Evolutionary conservation across 2,888 invertebrate species (phyloP).

Genomic region (Ophion costatus): DNA sequence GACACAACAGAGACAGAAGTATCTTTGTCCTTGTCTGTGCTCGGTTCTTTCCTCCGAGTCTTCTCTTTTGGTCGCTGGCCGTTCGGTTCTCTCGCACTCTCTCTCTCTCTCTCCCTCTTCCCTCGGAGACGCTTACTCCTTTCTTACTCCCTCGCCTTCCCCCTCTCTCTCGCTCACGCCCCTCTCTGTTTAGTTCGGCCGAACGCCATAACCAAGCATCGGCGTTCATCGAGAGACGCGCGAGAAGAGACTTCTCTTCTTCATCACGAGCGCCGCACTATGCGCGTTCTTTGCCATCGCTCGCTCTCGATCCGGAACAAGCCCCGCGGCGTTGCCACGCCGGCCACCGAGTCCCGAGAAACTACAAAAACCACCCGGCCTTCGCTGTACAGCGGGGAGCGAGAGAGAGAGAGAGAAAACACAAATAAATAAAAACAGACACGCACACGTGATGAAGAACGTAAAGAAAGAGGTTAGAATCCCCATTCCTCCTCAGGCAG

Average conservation of each 20-base stretch:
- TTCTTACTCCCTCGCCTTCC: slow-evolving; percentile 5
- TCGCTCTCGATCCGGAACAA: slow-evolving; percentile 67
- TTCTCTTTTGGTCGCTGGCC: too few species aligned
- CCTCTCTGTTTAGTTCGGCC: slow-evolving; percentile 41
- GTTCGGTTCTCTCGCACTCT: background rate
- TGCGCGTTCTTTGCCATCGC: slow-evolving; percentile 66
- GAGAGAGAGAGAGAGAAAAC: background rate
- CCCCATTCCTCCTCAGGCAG: slow-evolving; percentile 54
- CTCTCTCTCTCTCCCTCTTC: slow-evolving; percentile 34
- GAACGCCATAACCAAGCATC: slow-evolving; percentile 62
- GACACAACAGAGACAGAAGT: background rate
- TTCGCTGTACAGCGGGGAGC: slow-evolving; percentile 40
- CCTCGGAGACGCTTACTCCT: background rate
- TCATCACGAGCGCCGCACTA: slow-evolving; percentile 40
- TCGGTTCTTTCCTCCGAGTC: background rate
- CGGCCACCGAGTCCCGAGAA: slow-evolving; percentile 74
- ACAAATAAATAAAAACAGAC: slow-evolving; percentile 11
- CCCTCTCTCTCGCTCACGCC: slow-evolving; percentile 17
- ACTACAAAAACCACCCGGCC: slow-evolving; percentile 78
- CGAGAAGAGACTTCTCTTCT: slow-evolving; percentile 64
- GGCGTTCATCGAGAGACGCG: slow-evolving; percentile 47
- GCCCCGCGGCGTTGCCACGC: slow-evolving; percentile 80
- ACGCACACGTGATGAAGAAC: slow-evolving; percentile 39
- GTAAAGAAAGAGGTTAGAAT: slow-evolving; percentile 44
- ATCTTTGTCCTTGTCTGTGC: background rate